Evolutionary conservation across 2,113 vertebrate genomes (phyloP).

Genomic region (Herpetotheres cachinnans): DNA sequence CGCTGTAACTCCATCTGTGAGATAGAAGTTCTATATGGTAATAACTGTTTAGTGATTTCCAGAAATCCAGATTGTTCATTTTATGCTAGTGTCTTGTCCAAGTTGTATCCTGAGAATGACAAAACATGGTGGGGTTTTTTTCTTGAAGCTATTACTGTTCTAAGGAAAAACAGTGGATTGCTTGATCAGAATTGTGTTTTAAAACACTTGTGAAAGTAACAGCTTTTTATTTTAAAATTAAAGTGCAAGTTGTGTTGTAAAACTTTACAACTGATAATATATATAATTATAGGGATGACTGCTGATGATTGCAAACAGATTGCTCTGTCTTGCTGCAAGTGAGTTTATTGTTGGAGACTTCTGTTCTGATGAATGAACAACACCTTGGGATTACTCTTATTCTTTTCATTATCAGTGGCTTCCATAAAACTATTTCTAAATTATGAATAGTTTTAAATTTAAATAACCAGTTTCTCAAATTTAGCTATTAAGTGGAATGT

Average conservation of each 20-base stretch:
- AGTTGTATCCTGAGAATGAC: not conserved
- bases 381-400: not conserved
- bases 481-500: not conserved
- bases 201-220: not conserved
- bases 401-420: not conserved
- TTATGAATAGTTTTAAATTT: not conserved
- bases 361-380: not conserved
- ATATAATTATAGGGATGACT: not conserved
- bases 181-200: not conserved
- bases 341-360: not conserved
- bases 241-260: not conserved
- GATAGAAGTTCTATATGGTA: not conserved
- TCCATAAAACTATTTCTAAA: not conserved
- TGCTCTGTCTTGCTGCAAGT: not conserved
- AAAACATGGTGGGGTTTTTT: not conserved
- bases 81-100: not conserved
- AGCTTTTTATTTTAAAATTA: not conserved
- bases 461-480: not conserved
- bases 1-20: not conserved
- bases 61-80: not conserved
- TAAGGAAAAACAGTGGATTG: not conserved
- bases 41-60: not conserved
- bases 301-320: not conserved
- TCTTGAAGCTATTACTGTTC: not conserved
- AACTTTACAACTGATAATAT: not conserved